Evolutionary conservation across 2,113 vertebrate species (phyloP), one percentile per base, ranked within the genome.

Genomic region (Leptocoma aspasia): DNA sequence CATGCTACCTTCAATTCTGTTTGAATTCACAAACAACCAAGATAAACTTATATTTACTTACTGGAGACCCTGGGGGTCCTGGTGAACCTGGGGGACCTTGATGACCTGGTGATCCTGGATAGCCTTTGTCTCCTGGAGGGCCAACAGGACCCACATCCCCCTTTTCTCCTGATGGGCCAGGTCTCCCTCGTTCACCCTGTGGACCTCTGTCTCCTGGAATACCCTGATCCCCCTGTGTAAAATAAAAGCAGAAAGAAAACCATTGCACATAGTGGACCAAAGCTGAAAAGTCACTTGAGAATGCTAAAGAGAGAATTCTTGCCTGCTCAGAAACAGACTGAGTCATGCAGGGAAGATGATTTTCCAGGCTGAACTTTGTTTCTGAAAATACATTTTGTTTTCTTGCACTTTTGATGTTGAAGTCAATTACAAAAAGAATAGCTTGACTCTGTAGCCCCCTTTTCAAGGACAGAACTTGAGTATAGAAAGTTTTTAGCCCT

Each of bases 181-280:
- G 81, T 64, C 98, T 99, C 78, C 99, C 99, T 72, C 98, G 98
- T 97, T 99, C 99, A 1, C 99, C 99, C 78, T 99, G 99, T 65
- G 99, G 98, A 24, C 99, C 99, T 97, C 98, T 98, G 94, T 98
- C 99, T 87, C 99, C 99, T 31, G 99, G 98, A 97, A 99, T 99
- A 71, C 99, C 99, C 41, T 99, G 98, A 94, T 99, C 99, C 61
- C 99, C 99, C 99, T 99, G 86, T 70, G 47, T 24, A 75, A 97
- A 79, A 70, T 11, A 52, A 73, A 65, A 86, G 5, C 42, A 90
- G 86, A 84, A 64, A 61, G 33, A 86, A 92, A 76, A 82, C 0
- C 15, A 79, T 9, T 37, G 47, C 9, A 54, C 12, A 17, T 9
- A 47, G 31, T 8, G 13, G 28, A 89, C 79, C 5, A 57, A 85